phyloP scores from a whole-genome alignment of 23 tunicate species.

The Trididemnum clinides region DNA sequence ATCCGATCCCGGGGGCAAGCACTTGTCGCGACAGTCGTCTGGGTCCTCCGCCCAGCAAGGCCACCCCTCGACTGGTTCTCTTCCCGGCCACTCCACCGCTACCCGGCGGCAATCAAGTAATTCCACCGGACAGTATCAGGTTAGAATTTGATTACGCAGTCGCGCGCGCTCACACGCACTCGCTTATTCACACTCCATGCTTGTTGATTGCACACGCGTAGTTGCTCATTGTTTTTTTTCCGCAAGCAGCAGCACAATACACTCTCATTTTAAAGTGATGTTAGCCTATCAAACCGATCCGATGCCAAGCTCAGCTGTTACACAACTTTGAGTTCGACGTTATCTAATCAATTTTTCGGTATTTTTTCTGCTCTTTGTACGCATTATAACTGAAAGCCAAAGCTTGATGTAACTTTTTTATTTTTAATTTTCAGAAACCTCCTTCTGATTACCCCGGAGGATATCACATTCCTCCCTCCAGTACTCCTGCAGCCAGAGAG shows the following conservation, averaged over 20 bases:
- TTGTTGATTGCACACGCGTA: no score
- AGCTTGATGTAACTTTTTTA: no score
- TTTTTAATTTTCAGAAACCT: no score
- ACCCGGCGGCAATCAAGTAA: constrained; percentile 8
- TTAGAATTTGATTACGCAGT: background rate
- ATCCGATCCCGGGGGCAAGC: constrained; percentile 38
- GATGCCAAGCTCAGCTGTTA: no score
- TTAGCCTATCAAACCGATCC: no score
- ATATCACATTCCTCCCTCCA: constrained; percentile 68
- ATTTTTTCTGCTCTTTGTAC: no score
- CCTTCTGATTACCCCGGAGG: constrained; percentile 51
- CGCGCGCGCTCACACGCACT: background rate
- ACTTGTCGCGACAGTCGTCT: background rate
- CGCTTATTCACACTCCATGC: background rate
- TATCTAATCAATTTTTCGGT: no score
- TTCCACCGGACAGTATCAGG: background rate
- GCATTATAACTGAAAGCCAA: no score
- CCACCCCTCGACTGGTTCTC: background rate
- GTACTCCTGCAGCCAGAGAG: constrained; percentile 41
- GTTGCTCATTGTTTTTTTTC: no score
- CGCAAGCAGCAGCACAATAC: no score
- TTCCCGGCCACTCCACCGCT: background rate
- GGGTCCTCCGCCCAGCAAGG: background rate
- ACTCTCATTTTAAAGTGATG: no score
- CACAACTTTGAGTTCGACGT: no score